phyloP scores from a whole-genome alignment of 2,113 vertebrate genomes.

The Lates calcarifer region DNA sequence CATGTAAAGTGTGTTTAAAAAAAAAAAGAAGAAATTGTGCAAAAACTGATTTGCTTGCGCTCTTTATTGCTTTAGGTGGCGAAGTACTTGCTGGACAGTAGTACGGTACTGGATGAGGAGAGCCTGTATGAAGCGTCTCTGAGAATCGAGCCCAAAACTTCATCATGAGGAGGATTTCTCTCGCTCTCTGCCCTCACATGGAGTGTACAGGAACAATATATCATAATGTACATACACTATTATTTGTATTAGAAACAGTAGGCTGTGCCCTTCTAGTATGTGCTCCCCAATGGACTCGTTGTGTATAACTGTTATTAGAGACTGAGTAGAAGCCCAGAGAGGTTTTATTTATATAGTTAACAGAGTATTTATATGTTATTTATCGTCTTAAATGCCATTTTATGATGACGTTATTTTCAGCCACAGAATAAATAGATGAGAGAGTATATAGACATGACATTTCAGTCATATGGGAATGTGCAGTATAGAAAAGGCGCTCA shows the following conservation, averaged over 20 bases:
- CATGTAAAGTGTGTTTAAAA: background rate
- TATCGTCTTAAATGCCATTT: constrained; percentile 67
- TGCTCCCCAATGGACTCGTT: constrained; percentile 73
- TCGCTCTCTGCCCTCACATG: constrained; percentile 24
- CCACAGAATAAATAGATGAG: constrained; percentile 48
- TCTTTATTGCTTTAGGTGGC: constrained; percentile 84
- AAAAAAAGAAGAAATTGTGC: background rate
- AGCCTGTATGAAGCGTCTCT: constrained; percentile 95
- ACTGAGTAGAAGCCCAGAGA: constrained; percentile 74
- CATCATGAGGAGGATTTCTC: constrained; percentile 85
- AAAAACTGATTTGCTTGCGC: background rate
- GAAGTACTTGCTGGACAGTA: constrained; percentile 92
- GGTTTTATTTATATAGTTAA: constrained; percentile 79
- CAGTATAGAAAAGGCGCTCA: constrained; percentile 23
- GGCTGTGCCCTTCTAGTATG: constrained; percentile 81
- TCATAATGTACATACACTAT: constrained; percentile 86
- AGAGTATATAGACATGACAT: constrained; percentile 31
- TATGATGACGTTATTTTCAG: constrained; percentile 66
- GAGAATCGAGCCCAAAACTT: constrained; percentile 94
- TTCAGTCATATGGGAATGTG: constrained; percentile 40
- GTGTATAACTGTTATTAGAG: constrained; percentile 79
- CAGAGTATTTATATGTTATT: constrained; percentile 78
- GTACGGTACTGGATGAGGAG: constrained; percentile 92
- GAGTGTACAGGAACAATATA: constrained; percentile 73
- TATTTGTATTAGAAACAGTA: constrained; percentile 83